These are phyloP conservation scores for Epinephelus cyanopodus DNA, from an alignment of 2,113 vertebrate genomes.

Conservation along the genomic window DNA sequence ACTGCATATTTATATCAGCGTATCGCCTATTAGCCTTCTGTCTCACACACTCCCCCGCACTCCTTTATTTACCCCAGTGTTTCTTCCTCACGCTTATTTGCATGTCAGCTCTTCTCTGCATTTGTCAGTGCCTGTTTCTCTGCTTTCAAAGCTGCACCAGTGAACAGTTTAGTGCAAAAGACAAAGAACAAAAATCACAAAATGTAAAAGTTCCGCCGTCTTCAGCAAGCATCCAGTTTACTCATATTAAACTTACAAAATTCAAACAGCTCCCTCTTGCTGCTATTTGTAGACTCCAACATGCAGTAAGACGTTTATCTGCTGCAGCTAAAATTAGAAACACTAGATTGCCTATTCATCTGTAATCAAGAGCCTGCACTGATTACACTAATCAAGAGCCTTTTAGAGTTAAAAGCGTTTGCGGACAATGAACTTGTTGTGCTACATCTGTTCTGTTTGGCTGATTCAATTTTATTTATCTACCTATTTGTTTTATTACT, in stretches of 20 bases:
- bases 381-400: not conserved
- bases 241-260: too few relatives aligned
- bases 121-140: not conserved
- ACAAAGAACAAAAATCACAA: not conserved
- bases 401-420: not conserved
- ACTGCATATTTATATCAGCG: not conserved
- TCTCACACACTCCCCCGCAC: not conserved
- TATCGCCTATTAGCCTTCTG: not conserved
- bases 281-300: too few relatives aligned
- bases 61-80: not conserved
- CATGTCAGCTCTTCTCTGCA: not conserved
- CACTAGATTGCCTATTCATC: not conserved
- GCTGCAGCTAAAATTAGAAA: not conserved
- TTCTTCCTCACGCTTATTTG: not conserved
- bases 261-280: too few relatives aligned
- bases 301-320: not conserved
- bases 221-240: too few relatives aligned
- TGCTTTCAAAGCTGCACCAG: not conserved
- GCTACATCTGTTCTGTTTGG: not conserved
- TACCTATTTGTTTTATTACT: not conserved
- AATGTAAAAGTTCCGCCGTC: not conserved
- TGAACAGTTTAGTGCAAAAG: not conserved
- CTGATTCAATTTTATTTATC: slow-evolving; percentile 15
- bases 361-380: not conserved
- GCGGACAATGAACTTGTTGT: not conserved